Evolutionary conservation across 1,140 invertebrate species (phyloP), one percentile per base, ranked within the genome.

Genomic region (Ylistrum balloti): DNA sequence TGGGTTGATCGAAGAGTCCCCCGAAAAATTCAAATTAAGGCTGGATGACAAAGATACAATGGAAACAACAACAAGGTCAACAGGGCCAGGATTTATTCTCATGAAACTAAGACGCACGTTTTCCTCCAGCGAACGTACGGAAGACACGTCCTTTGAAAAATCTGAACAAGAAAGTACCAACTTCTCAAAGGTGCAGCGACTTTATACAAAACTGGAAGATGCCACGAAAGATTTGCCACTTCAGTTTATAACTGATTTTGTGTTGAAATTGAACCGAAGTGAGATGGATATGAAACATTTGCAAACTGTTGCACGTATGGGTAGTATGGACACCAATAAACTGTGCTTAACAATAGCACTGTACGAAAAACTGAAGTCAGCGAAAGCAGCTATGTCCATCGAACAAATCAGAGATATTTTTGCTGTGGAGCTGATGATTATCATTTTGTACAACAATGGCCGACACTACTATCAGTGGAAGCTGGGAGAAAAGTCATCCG

Each of bases 381-480:
- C 28, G 22, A 74, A 74, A 11, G 56, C 56, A 17, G 56, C 56
- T 3, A 74, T 74, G 56, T n/a, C 15, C 5, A n/a, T 9, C 0
- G 56, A n/a, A n/a, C 56, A 74, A 74, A 74, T 74, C 0, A 74
- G 56, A 74, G 56, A 74, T 0, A 74, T 74, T 28, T 74, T 74
- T 17, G 56, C 22, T n/a, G 56, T 74, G n/a, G 56, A 74, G n/a
- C 17, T 74, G 56, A 74, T 74, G 56, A 74, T 74, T 9, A 74
- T 74, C n/a, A 74, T 74, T 28, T n/a, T 74, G 15, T 74, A 74
- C n/a, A 74, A 74, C 56, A 74, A 74, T 74, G 22, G 56, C 1
- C 56, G 56, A 28, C 56, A 74, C 56, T 74, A 74, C n/a, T 74
- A 74, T 74, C 56, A 74, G 13, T 74, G 56, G 56, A 74, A 74